phyloP scores from a whole-genome alignment of 2,113 vertebrate species.

The Dromiciops gliroides region DNA sequence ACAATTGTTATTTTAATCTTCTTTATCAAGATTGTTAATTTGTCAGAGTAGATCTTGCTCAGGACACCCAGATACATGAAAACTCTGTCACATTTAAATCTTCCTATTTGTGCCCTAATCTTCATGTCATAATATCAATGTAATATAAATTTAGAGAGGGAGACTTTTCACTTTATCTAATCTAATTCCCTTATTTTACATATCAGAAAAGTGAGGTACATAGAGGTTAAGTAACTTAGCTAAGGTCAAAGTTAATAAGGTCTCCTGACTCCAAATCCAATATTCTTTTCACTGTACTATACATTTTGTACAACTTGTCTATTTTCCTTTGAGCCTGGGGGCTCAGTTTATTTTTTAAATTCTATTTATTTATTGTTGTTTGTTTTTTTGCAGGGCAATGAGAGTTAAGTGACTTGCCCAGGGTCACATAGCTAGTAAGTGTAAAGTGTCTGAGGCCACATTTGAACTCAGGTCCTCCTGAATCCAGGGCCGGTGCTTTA shows the following conservation, averaged over 20 bases:
- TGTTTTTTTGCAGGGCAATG: too few relatives aligned
- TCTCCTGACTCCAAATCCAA: not conserved
- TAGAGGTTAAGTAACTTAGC: not conserved
- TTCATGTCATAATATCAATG: not conserved
- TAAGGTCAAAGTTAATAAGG: not conserved
- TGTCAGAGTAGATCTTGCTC: constrained; percentile 6
- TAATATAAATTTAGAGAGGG: rapidly evolving
- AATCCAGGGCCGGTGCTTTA: too few relatives aligned
- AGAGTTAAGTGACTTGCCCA: too few relatives aligned
- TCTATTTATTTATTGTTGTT: too few relatives aligned
- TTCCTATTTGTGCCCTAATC: not conserved
- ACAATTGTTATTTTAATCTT: constrained; percentile 24
- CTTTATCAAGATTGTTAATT: constrained; percentile 1
- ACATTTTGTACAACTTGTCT: not conserved
- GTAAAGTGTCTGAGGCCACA: too few relatives aligned
- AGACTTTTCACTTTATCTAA: too few relatives aligned
- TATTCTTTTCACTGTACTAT: not conserved
- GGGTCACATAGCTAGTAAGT: too few relatives aligned
- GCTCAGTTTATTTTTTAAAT: too few relatives aligned
- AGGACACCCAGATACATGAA: constrained; percentile 5
- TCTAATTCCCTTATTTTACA: too few relatives aligned
- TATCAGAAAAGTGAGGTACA: too few relatives aligned
- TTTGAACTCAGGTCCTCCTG: too few relatives aligned
- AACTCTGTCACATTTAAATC: not conserved
- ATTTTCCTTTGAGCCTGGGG: not conserved